These are phyloP conservation scores for Molossus molossus DNA, from an alignment of 2,797 vertebrate genomes.

Conservation along the genomic window DNA sequence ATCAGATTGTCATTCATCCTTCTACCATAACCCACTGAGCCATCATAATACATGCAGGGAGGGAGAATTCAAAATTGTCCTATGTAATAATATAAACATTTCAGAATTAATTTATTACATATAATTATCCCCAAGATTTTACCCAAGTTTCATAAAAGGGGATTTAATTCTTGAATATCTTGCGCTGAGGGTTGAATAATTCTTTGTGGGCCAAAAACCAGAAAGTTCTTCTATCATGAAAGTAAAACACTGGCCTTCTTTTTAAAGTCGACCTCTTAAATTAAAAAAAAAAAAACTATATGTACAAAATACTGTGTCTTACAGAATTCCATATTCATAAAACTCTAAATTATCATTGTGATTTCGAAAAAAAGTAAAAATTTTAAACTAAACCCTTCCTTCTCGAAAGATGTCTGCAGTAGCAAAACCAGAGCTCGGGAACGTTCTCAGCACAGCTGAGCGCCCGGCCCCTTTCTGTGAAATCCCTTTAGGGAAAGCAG, in stretches of 20 bases:
- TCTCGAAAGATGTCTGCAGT: neutral
- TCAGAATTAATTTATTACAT: neutral
- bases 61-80: neutral
- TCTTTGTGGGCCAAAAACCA: neutral
- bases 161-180: constrained; percentile 9
- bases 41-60: neutral
- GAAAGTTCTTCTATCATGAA: neutral
- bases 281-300: neutral
- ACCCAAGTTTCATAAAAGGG: neutral
- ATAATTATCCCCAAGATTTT: neutral
- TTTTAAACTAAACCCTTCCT: neutral
- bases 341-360: neutral
- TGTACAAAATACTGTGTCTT: neutral
- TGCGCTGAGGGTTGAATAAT: neutral
- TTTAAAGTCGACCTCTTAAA: neutral
- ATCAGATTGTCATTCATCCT: neutral
- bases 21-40: neutral
- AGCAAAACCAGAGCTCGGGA: neutral
- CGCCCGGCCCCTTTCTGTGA: neutral
- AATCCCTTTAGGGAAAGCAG: neutral
- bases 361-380: neutral
- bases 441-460: neutral
- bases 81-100: neutral
- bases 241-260: neutral
- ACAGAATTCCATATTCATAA: neutral